phyloP scores from a whole-genome alignment of 2,888 invertebrate species.

The Dromius quadrimaculatus region DNA sequence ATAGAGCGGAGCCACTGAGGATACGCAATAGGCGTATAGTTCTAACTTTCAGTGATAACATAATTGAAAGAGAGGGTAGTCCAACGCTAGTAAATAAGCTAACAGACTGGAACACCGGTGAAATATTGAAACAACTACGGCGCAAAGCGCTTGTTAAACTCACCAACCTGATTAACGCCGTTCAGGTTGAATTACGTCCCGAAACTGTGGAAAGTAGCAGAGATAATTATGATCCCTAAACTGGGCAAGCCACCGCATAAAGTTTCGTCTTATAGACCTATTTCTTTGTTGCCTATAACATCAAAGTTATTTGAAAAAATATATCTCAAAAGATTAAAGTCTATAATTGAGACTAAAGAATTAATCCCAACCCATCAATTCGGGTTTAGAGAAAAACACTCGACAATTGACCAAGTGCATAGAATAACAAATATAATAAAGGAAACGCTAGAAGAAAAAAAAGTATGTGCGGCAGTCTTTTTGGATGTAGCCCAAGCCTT shows the following conservation, averaged over 20 bases:
- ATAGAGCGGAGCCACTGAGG: no score
- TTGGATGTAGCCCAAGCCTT: constrained; percentile 46
- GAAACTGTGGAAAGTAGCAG: constrained; percentile 56
- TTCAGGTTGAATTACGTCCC: constrained; percentile 56
- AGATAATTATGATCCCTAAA: constrained; percentile 53
- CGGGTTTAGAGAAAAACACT: constrained; percentile 49
- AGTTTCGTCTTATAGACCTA: constrained; percentile 55
- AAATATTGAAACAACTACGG: constrained; percentile 55
- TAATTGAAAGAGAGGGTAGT: background rate
- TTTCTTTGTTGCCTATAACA: constrained; percentile 53
- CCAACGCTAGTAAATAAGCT: background rate
- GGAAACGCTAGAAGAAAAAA: constrained; percentile 32
- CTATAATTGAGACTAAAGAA: constrained; percentile 17
- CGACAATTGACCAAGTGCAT: constrained; percentile 54
- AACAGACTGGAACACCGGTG: constrained; percentile 44
- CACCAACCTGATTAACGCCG: constrained; percentile 56
- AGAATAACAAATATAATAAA: constrained; percentile 49
- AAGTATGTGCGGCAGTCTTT: constrained; percentile 48
- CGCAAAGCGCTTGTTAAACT: constrained; percentile 55
- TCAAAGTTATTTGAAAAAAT: no score
- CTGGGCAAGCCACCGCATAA: constrained; percentile 45
- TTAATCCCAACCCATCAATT: constrained; percentile 54
- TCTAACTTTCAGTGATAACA: background rate
- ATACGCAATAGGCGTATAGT: no score
- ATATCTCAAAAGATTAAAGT: no score